Base-by-base conservation (phyloP, 2,888 invertebrate species). In the Acleris literana region DNA sequence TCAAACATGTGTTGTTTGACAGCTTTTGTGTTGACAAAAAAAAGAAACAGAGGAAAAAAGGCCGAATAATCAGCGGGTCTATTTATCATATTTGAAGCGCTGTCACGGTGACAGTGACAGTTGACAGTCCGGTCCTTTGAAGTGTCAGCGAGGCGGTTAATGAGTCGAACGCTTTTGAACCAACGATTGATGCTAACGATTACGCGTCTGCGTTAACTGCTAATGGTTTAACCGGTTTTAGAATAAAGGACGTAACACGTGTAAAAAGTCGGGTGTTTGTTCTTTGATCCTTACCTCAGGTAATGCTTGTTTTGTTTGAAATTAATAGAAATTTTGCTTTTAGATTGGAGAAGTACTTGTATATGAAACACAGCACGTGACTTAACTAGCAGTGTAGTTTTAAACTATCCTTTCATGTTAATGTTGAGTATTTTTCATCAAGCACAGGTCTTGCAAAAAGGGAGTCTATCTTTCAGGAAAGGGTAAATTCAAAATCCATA, bases 81-180 rank as follows among this genome's bases (percentile, higher is more conserved):
- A 88, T 89, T 86, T 85, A 87, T 88, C 88, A 89, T 83, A 79
- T 78, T 74, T 72, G 74, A 72, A 69, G 69, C 64, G 77, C 71
- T 76, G 80, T 77, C 81, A 76, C 55, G 58, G 67, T 79, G 84
- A 83, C 84, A 81, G 56, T 61, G 61, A 61, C 61, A 61, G 66
- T 56, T 57, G 71, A 84, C 77, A 83, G 82, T 73, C 71, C 74
- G 74, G 75, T 76, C 71, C 87, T 87, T 86, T 88, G 88, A 88
- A 83, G 87, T 86, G 86, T 85, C 86, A 83, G 73, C 72, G 72
- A 70, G 72, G 77, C 70, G 79, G 84, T 78, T 86, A 86, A 88
- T 86, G 86, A 87, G 85, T 78, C 76, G 75, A 76, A 68, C 65
- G 51, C 39, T 68, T 70, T 70, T 69, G 69, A 61, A 49, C 17